These are phyloP conservation scores for Thera obeliscata DNA, from an alignment of 2,888 invertebrate genomes.

Conservation along the genomic window DNA sequence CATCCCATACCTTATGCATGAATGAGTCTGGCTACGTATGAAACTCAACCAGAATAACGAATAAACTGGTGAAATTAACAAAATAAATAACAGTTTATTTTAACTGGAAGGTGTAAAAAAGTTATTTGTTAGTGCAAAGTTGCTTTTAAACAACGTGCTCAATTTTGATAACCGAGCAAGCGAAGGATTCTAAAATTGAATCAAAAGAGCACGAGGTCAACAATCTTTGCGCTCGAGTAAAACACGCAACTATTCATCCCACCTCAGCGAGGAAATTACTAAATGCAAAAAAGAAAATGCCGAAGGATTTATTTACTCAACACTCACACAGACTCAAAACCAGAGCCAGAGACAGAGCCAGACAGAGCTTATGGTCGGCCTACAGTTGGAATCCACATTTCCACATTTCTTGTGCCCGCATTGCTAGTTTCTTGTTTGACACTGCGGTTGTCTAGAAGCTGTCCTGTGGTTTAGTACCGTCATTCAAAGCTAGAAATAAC, in stretches of 20 bases:
- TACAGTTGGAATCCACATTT: too few species aligned
- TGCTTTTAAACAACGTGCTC: neutral
- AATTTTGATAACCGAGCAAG: neutral
- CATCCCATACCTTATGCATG: constrained; percentile 41
- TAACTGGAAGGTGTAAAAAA: neutral
- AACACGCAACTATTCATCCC: too few species aligned
- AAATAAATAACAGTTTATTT: neutral
- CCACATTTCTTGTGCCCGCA: constrained; percentile 8
- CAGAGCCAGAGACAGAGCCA: too few species aligned
- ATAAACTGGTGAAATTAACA: neutral
- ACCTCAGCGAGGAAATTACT: too few species aligned
- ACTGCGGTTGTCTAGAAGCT: constrained; percentile 17
- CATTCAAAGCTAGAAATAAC: constrained; percentile 9
- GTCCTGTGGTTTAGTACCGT: constrained; percentile 22
- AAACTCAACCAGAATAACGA: constrained; percentile 23
- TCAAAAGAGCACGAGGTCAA: too few species aligned
- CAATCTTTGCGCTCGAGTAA: too few species aligned
- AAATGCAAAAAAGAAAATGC: too few species aligned
- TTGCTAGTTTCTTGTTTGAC: constrained; percentile 13
- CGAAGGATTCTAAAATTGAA: too few species aligned
- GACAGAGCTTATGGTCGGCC: too few species aligned
- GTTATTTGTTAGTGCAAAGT: neutral
- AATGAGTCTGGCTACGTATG: constrained; percentile 29
- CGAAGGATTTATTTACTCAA: too few species aligned
- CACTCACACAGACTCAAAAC: too few species aligned